phyloP scores from a whole-genome alignment of 2,113 vertebrate genomes.

The Manacus vitellinus region DNA sequence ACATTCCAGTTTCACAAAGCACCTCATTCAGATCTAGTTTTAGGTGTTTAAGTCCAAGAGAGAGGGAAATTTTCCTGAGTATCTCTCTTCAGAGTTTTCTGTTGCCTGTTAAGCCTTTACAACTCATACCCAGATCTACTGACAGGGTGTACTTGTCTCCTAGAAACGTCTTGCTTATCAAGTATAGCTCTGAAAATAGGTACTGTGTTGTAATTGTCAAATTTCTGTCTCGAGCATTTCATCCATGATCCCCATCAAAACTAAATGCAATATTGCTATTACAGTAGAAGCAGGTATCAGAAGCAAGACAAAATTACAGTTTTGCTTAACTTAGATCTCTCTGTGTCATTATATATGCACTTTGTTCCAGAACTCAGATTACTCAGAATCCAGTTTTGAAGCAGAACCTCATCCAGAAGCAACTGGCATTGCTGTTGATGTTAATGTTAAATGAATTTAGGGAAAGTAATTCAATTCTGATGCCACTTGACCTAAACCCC shows the following conservation, averaged over 20 bases:
- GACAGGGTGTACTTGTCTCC: not conserved
- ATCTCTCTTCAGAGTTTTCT: not conserved
- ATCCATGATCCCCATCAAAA: not conserved
- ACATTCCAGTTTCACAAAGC: constrained; percentile 1
- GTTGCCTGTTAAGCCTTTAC: not conserved
- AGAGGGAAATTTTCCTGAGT: not conserved
- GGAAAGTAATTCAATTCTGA: not conserved
- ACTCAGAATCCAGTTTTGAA: not conserved
- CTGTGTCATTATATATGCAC: not conserved
- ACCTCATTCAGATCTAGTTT: constrained; percentile 10
- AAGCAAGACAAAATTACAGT: not conserved
- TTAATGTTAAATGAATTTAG: not conserved
- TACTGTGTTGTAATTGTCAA: not conserved
- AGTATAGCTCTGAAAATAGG: not conserved
- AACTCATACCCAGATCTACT: not conserved
- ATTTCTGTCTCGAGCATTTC: not conserved
- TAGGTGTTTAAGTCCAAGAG: not conserved
- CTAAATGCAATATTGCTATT: not conserved
- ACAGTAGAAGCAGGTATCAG: not conserved
- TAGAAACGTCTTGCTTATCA: not conserved
- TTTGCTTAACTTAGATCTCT: not conserved
- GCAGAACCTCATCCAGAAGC: not conserved
- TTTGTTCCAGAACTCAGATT: not conserved
- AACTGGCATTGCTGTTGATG: not conserved
- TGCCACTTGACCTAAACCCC: not conserved